A percentile compares a stretch with the other conserved stretches of the same genome.
phyloP scores from a whole-genome alignment of 2,797 vertebrate species.

The Eulemur coronatus region DNA sequence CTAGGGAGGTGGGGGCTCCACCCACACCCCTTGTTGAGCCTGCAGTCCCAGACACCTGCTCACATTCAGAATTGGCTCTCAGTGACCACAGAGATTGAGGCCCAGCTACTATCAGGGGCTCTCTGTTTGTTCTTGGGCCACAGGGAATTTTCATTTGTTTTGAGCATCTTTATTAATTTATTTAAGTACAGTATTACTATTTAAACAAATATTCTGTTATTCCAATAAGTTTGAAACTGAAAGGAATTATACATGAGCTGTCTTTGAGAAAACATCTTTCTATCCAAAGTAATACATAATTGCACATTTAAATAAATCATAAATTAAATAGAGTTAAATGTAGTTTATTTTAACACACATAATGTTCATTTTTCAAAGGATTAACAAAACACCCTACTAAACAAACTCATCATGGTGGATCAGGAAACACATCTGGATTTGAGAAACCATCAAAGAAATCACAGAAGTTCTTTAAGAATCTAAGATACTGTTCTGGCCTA shows the following conservation, averaged over 20 bases:
- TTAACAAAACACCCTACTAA: neutral
- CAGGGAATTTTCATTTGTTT: neutral
- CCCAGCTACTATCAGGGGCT: neutral
- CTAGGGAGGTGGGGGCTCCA: neutral
- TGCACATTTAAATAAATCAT: neutral
- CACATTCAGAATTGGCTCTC: neutral
- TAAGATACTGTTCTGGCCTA: neutral
- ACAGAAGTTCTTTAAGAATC: neutral
- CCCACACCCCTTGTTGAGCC: neutral
- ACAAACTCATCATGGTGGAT: neutral
- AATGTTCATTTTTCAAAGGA: neutral
- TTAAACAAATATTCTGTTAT: neutral
- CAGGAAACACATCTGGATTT: neutral
- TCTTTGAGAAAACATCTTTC: neutral
- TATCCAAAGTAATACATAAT: neutral
- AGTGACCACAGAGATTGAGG: neutral
- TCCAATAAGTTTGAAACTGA: neutral
- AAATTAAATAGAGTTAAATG: neutral
- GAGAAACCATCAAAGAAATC: neutral
- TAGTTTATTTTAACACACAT: neutral
- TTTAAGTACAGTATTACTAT: neutral
- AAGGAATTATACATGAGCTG: neutral
- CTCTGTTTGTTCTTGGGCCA: neutral
- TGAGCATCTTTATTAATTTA: neutral
- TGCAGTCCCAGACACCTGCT: neutral